A percentile compares a stretch with the other conserved stretches of the same genome.
Conservation (phyloP, 2,888 invertebrate species). For the Yponomeuta evonymella region DNA sequence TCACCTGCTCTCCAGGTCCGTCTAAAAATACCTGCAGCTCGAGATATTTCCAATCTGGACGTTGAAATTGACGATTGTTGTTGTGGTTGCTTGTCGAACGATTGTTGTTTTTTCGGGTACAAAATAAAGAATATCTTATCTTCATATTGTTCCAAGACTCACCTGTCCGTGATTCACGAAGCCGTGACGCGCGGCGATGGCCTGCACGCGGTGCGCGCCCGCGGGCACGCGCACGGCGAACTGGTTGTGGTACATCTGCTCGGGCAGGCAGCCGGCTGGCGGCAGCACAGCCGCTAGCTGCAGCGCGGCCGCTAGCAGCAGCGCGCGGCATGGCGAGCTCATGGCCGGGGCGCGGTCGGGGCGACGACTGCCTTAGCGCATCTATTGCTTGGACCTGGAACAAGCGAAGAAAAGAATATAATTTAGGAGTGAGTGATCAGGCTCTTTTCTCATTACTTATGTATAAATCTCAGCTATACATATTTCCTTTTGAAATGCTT, state of each 20-base stretch:
- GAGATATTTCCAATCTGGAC: no score
- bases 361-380: neutral
- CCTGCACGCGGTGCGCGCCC: slow-evolving; percentile 81
- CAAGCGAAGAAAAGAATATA: neutral
- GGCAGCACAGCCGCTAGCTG: slow-evolving; percentile 39
- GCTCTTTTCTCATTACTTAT: no score
- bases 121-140: no score
- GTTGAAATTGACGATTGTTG: neutral
- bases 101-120: no score
- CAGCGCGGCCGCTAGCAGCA: slow-evolving; percentile 40
- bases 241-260: slow-evolving; percentile 83
- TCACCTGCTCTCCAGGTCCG: no score
- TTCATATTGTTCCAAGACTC: slow-evolving; percentile 40
- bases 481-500: no score
- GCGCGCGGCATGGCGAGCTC: slow-evolving; percentile 57
- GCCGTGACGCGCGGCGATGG: slow-evolving; percentile 88
- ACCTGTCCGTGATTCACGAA: slow-evolving; percentile 94
- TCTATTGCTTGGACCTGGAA: neutral
- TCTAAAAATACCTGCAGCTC: no score
- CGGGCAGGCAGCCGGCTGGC: slow-evolving; percentile 29
- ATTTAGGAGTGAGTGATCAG: no score
- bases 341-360: slow-evolving; percentile 15
- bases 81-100: no score
- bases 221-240: slow-evolving; percentile 91
- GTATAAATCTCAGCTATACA: no score